Evolutionary conservation across 2,797 vertebrate species (phyloP), one percentile per base, ranked within the genome.

Genomic region (Gorsachius magnificus): DNA sequence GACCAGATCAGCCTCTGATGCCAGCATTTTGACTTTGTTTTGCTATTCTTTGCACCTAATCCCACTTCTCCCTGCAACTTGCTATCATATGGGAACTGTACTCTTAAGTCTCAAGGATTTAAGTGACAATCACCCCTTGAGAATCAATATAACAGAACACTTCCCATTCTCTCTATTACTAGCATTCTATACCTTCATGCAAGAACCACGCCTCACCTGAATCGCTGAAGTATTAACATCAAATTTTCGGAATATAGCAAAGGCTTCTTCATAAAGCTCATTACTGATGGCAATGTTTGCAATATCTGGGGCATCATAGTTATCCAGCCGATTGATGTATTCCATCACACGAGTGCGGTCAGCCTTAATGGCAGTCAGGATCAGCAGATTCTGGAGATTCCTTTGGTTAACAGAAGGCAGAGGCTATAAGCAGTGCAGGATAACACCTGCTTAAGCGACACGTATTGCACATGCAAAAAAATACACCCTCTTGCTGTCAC

Each of bases 321-420:
- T 99, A 97, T 99, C 99, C 92, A 99, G 98, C 11, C 98, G 99
- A 94, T 98, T 99, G 93, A 99, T 99, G 95, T 99, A 99, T 80
- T 99, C 99, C 99, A 99, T 99, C 13, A 99, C 99, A 4, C 99
- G 98, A 9, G 99, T 99, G 58, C 98, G 98, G 96, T 99, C 99
- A 16, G 99, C 99, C 98, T 99, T 99, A 92, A 99, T 99, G 87
- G 99, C 99, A 0, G 99, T 99, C 96, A 99, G 97, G 93, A 99
- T 99, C 93, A 99, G 98, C 79, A 99, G 98, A 87, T 99, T 99
- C 98, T 99, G 99, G n/a, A 99, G 98, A 95, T 99, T 99, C 98
- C 99, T 99, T 95, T 65, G 68, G 64, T 90, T 90, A 94, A 96
- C 75, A 92, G 87, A 95, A 53, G 45, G 72, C 57, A 81, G 3